phyloP scores from a whole-genome alignment of 2,797 vertebrate species.

The Chromobotia macracanthus region DNA sequence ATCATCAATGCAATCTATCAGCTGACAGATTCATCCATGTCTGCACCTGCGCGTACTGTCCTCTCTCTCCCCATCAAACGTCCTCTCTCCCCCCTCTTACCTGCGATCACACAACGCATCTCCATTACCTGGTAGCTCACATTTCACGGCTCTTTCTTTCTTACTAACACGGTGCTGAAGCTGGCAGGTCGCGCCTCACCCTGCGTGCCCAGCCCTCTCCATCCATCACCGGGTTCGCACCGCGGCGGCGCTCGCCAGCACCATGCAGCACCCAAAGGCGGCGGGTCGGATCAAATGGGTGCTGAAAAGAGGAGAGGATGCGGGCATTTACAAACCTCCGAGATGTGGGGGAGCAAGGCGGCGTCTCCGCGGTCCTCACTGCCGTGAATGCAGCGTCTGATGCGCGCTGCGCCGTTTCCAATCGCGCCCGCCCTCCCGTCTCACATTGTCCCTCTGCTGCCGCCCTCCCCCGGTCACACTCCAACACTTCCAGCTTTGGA shows the following conservation, averaged over 20 bases:
- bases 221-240: constrained; percentile 46
- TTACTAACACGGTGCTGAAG: constrained; percentile 57
- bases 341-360: constrained; percentile 37
- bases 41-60: constrained; percentile 41
- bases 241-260: constrained; percentile 41
- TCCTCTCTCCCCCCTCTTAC: constrained; percentile 13
- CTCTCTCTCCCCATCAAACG: background rate
- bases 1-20: constrained; percentile 35
- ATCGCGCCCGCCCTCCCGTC: constrained; percentile 12
- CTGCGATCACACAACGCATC: constrained; percentile 26
- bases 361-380: constrained; percentile 50
- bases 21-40: constrained; percentile 29
- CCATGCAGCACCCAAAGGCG: constrained; percentile 12
- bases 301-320: constrained; percentile 40
- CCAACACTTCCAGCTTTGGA: constrained; percentile 38
- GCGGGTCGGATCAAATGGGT: constrained; percentile 1
- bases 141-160: constrained; percentile 5
- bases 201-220: constrained; percentile 35
- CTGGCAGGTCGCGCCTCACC: constrained; percentile 52
- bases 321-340: constrained; percentile 63
- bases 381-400: constrained; percentile 53
- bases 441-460: constrained; percentile 35
- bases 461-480: constrained; percentile 36
- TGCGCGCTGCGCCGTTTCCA: constrained; percentile 47
- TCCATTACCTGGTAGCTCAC: constrained; percentile 22